Conservation (phyloP, 2,113 vertebrate genomes). For the Pterocles burchelli region DNA sequence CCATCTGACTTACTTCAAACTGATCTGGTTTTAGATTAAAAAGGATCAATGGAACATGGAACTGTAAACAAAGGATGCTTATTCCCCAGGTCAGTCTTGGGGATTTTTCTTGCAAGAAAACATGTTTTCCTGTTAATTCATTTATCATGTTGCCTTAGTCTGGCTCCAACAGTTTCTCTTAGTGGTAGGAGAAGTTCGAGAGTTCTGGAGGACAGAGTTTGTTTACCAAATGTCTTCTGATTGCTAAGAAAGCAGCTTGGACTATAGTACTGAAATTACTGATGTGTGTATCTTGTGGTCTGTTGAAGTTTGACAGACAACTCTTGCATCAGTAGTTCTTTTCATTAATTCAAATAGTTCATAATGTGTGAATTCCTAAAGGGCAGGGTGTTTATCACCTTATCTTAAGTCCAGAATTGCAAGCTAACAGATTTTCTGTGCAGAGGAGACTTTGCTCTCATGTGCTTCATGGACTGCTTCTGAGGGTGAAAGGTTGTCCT, state of each 20-base stretch:
- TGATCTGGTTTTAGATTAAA: background rate
- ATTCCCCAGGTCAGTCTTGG: background rate
- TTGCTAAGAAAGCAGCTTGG: background rate
- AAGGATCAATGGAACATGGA: background rate
- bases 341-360: background rate
- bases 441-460: background rate
- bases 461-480: background rate
- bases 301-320: background rate
- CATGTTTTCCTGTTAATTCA: background rate
- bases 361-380: background rate
- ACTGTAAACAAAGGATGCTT: background rate
- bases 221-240: background rate
- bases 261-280: background rate
- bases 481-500: background rate
- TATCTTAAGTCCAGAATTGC: background rate
- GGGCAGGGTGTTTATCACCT: background rate
- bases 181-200: background rate
- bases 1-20: background rate
- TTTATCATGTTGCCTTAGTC: background rate
- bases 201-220: background rate
- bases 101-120: background rate
- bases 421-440: background rate
- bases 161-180: background rate
- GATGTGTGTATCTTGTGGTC: rapidly evolving
- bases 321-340: background rate